Conservation (phyloP, 2,113 vertebrate species). For the Kobus ellipsiprymnus region DNA sequence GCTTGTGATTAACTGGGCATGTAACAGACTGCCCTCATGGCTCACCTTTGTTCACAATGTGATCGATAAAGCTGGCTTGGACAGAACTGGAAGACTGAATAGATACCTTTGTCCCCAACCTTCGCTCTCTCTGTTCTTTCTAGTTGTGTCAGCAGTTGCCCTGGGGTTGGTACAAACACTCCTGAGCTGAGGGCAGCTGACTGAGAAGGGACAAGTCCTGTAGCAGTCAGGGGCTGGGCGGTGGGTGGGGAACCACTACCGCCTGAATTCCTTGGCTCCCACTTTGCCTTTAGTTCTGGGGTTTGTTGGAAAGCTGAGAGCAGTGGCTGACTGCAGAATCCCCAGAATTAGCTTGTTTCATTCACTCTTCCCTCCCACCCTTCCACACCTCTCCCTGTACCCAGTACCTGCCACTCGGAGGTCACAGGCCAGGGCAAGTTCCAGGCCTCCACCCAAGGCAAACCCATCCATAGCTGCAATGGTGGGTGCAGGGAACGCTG, state of each 20-base stretch:
- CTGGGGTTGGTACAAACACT: not conserved
- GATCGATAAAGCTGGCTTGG: not conserved
- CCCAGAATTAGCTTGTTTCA: not conserved
- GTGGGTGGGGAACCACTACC: not conserved
- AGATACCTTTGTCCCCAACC: not conserved
- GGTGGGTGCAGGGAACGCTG: slow-evolving; percentile 90
- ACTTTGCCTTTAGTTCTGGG: not conserved
- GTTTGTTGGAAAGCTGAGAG: not conserved
- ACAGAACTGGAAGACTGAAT: not conserved
- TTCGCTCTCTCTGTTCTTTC: not conserved
- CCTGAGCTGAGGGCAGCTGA: not conserved
- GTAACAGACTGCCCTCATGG: not conserved
- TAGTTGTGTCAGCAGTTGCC: not conserved
- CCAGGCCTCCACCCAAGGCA: slow-evolving; percentile 93
- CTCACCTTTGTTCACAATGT: not conserved
- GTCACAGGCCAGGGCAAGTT: slow-evolving; percentile 93
- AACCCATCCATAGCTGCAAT: slow-evolving; percentile 95
- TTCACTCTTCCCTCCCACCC: too few relatives aligned
- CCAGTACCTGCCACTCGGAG: slow-evolving; percentile 91
- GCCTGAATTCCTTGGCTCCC: not conserved
- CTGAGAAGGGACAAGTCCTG: not conserved
- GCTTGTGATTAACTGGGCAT: not conserved
- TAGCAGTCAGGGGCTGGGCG: not conserved
- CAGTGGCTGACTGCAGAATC: not conserved
- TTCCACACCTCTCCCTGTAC: not conserved